These are phyloP conservation scores for Synanthedon vespiformis DNA, from an alignment of 2,888 invertebrate genomes.

Conservation along the genomic window DNA sequence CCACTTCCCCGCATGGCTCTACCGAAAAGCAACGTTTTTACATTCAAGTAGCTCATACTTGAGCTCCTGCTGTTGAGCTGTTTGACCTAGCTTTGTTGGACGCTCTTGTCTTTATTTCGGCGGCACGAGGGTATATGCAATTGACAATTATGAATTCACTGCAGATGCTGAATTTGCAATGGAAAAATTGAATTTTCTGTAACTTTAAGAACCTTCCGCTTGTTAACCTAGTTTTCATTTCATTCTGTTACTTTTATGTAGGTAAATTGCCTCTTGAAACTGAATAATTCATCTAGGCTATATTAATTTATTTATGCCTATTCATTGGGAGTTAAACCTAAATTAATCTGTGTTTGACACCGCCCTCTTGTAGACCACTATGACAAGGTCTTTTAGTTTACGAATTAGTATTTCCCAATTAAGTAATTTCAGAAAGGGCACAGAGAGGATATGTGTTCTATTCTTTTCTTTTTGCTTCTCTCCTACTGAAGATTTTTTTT, in stretches of 20 bases:
- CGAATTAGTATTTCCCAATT: too few species aligned
- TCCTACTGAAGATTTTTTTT: too few species aligned
- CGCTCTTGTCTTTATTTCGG: constrained; percentile 49
- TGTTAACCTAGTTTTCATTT: neutral
- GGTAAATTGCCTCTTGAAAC: too few species aligned
- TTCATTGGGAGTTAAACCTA: too few species aligned
- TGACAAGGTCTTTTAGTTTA: too few species aligned
- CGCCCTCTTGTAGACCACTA: too few species aligned
- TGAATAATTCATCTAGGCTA: too few species aligned
- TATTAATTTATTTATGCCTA: too few species aligned
- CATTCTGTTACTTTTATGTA: neutral
- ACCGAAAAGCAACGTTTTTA: constrained; percentile 54
- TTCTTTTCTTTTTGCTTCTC: too few species aligned
- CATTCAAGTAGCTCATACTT: constrained; percentile 60
- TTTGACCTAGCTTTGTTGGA: constrained; percentile 10
- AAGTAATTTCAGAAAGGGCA: too few species aligned
- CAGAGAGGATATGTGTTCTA: too few species aligned
- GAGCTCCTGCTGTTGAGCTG: constrained; percentile 17
- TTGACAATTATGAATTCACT: constrained; percentile 23
- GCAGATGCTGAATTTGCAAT: neutral
- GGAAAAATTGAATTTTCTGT: neutral
- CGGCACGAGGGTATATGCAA: constrained; percentile 40
- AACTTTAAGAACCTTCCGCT: neutral
- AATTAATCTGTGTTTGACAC: too few species aligned
- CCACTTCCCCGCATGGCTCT: constrained; percentile 27